These are phyloP conservation scores for Podarcis cretensis DNA, from an alignment of 2,113 vertebrate genomes.

Conservation along the genomic window DNA sequence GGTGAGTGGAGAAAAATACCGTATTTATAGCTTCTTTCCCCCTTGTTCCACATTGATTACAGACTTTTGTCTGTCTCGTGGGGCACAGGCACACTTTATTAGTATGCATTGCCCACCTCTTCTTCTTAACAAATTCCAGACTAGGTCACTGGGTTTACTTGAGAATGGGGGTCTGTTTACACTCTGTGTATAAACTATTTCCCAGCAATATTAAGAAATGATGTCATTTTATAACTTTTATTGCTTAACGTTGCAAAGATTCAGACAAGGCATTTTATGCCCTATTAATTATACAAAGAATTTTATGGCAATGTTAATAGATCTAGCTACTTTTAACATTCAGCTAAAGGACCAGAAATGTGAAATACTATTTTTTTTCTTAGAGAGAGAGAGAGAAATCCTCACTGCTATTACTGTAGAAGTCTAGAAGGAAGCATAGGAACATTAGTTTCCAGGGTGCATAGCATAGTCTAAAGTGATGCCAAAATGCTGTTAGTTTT, in stretches of 20 bases:
- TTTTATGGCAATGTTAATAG: neutral
- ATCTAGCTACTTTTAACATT: neutral
- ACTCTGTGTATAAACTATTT: conserved; percentile 20
- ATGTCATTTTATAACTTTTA: conserved; percentile 11
- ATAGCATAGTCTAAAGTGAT: neutral
- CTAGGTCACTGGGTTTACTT: neutral
- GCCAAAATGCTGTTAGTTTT: neutral
- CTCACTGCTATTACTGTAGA: neutral
- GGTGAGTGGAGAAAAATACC: neutral
- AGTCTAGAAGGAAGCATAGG: neutral
- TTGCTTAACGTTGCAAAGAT: conserved; percentile 22
- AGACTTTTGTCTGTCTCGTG: conserved; percentile 7
- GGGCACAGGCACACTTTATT: neutral
- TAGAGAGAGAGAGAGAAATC: neutral
- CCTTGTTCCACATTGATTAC: neutral
- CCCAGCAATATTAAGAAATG: conserved; percentile 18
- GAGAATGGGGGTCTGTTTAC: conserved; percentile 9
- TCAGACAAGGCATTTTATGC: conserved; percentile 3
- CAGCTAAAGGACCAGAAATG: neutral
- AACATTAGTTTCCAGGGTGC: neutral
- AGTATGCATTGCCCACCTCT: conserved; percentile 16
- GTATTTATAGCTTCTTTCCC: neutral
- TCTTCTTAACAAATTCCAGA: conserved; percentile 26
- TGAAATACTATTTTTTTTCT: neutral
- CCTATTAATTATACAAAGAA: conserved; percentile 2